Evolutionary conservation across 1,140 invertebrate genomes (phyloP), one percentile per base, ranked within the genome.

Genomic region (Macrotrachela quadricornifera): DNA sequence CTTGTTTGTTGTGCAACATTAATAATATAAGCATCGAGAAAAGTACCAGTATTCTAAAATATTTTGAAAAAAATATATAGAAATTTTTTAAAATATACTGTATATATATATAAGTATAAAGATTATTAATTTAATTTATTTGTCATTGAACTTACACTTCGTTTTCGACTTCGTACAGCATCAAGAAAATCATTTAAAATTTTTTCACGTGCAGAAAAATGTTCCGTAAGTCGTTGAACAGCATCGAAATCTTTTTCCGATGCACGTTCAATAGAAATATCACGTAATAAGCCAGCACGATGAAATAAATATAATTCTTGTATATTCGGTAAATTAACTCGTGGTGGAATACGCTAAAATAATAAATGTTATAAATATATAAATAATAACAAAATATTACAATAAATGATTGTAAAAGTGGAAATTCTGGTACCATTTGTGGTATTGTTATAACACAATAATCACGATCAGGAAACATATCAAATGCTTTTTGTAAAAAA

Each of bases 261-360:
- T 6, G 60, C 61, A 44, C 50, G 46, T 9, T 64, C 56, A 17
- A 56, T 57, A 42, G 4, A 60, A 60, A 44, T 50, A 46, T 9
- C 63, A 57, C 15, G 56, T 57, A 42, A 55, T 6, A 80, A 60
- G 16, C 73, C 67, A 55, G 65, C 69, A 54, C 74, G 72, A 59
- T 80, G 77, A n/a, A 76, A 71, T 2, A 79, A 59, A 58, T 79
- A 80, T 2, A 82, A 60, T 10, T 76, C 73, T 57, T 79, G 75
- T 40, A n/a, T n/a, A n/a, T n/a, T n/a, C n/a, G n/a, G n/a, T n/a
- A n/a, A n/a, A n/a, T n/a, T n/a, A n/a, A n/a, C n/a, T n/a, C n/a
- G n/a, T n/a, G n/a, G n/a, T n/a, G n/a, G n/a, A n/a, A n/a, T n/a
- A n/a, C n/a, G n/a, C n/a, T n/a, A n/a, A n/a, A n/a, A n/a, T n/a